These are phyloP conservation scores for Caranx melampygus DNA, from an alignment of 2,113 vertebrate genomes.

Conservation along the genomic window DNA sequence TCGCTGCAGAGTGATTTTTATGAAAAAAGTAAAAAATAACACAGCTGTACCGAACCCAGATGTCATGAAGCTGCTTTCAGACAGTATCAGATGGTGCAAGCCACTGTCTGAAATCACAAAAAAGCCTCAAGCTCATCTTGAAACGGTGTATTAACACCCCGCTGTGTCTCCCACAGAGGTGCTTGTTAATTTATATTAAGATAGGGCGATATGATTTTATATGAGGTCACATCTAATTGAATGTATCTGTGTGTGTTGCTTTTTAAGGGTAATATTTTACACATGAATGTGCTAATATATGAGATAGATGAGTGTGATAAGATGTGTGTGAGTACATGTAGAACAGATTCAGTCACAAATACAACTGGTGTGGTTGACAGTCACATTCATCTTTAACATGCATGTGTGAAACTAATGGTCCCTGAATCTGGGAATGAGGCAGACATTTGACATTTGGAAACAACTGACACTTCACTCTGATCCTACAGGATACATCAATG, in stretches of 20 bases:
- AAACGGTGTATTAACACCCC: conserved; percentile 24
- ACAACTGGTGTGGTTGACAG: not conserved
- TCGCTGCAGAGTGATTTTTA: not conserved
- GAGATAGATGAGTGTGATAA: not conserved
- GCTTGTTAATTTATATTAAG: conserved; percentile 1
- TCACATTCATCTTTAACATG: conserved; percentile 2
- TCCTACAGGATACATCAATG: conserved; percentile 15
- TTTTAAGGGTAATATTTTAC: not conserved
- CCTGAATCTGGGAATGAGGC: not conserved
- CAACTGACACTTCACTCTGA: conserved; percentile 23
- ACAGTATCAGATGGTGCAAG: conserved; percentile 3
- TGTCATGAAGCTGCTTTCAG: conserved; percentile 4
- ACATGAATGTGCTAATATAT: not conserved
- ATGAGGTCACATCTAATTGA: conserved; percentile 5
- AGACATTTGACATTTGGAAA: conserved; percentile 8
- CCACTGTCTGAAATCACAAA: conserved; percentile 29
- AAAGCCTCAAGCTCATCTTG: conserved; percentile 11
- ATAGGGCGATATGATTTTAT: not conserved
- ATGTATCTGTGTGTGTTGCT: not conserved
- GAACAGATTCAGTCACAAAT: not conserved
- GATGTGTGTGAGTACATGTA: not conserved
- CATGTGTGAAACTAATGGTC: not conserved
- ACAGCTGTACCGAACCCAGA: not conserved
- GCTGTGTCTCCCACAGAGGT: conserved; percentile 9
- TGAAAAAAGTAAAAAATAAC: not conserved